Base-by-base conservation (phyloP, 2,888 invertebrate species). In the Harpalus rufipes region DNA sequence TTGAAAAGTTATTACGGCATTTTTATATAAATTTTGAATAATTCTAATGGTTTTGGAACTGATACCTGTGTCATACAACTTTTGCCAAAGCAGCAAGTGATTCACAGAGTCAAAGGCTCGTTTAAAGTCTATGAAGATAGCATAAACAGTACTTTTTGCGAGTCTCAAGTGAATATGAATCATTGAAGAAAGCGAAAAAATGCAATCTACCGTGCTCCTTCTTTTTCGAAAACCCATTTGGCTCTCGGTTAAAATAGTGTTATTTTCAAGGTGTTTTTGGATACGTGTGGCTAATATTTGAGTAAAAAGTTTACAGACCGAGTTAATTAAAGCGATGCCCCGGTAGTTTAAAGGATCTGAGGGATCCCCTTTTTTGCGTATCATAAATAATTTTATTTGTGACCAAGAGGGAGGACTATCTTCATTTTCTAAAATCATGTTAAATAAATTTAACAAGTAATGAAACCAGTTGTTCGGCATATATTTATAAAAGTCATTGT, bases 21-120 rank as follows among this genome's bases (percentile, higher is more conserved):
- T 58, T 58, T 58, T 58, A 44, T 58, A 58, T 58, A 58, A 58
- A 58, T 58, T 58, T 58, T 58, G 58, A 58, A 58, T 58, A 16
- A 58, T 58, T 58, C n/a, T 58, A 14, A 58, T 16, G n/a, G n/a
- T 58, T 58, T 58, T 58, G 2, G 16, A 58, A 58, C 1, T 58
- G n/a, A 14, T 5, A 58, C 58, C 16, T 8, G 14, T 58, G 58
- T 58, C 58, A 58, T 58, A 58, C n/a, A 58, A 14, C n/a, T 58
- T 58, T 58, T 58, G 58, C 58, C 58, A 58, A 58, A 58, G 58
- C 58, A 58, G 2, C 58, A 14, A 58, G 58, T 58, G 58, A 7
- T 44, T 44, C 44, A 44, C 44, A 10, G 44, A 44, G 44, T 44
- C 44, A 7, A 44, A 44, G 6, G 6, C 44, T 4, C 44, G 44